Base-by-base conservation (phyloP, 2,888 invertebrate genomes). In the Terebella lapidaria region DNA sequence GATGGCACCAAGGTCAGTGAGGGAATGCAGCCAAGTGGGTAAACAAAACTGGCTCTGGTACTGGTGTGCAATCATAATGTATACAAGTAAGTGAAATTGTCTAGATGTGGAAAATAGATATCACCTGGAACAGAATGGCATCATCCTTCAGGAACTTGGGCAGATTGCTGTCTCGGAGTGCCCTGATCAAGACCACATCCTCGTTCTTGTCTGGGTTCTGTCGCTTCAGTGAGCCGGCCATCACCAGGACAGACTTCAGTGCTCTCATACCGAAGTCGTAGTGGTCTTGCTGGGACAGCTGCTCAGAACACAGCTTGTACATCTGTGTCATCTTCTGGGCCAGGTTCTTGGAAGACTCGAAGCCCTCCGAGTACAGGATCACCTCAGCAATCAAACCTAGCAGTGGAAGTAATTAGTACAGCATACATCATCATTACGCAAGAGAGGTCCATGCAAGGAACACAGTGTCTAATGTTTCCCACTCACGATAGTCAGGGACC, bases 301-400 rank as follows among this genome's bases (percentile, higher is more conserved):
- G 93, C 75, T 94, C 93, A 71, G 90, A 91, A 72, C 92, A 92
- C 3, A 93, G 82, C 72, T 92, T 92, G 81, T 93, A 93, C 91
- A 93, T 90, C 78, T 92, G 88, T 0, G 91, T 90, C 92, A 93
- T 92, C 80, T 94, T 93, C 73, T 89, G 87, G 0, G 93, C 91
- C n/a, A 94, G 82, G 2, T 86, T 84, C 76, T 88, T 91, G 0
- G 92, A 92, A 0, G 91, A 89, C 76, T 92, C 92, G 74, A 93
- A 94, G 10, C 93, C 93, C 82, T 93, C 92, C 0, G 92, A 92
- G 79, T 93, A 93, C n/a, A 94, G 81, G 65, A 91, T 92, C 2
- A 93, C 92, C 82, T 93, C 93, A 52, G 93, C 92, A 71, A 94
- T 81, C 59, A 81, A 70, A 27, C 74, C 78, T 78, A 69, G n/a